A percentile compares a stretch with the other conserved stretches of the same genome.
These are phyloP conservation scores for Xyrichtys novacula DNA, from an alignment of 2,797 vertebrate species.

Conservation along the genomic window DNA sequence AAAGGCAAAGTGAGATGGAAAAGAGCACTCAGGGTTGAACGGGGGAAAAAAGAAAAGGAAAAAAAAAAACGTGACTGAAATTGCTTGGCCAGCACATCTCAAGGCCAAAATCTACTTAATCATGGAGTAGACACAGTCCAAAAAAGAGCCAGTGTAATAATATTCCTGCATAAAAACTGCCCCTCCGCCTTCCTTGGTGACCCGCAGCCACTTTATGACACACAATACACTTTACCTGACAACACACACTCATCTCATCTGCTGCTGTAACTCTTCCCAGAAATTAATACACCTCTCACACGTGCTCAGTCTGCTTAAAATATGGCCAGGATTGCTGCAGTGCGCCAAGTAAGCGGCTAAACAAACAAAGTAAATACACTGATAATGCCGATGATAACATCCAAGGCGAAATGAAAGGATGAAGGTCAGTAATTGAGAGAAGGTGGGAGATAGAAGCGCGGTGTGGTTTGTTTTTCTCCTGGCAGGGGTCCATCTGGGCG, in stretches of 20 bases:
- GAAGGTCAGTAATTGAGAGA: conserved; percentile 80
- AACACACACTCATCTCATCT: conserved; percentile 57
- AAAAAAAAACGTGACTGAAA: conserved; percentile 52
- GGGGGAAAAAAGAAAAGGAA: not conserved
- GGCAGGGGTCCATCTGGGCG: conserved; percentile 71
- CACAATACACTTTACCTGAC: conserved; percentile 61
- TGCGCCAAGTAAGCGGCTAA: conserved; percentile 67
- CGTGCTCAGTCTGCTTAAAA: conserved; percentile 45
- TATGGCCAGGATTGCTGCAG: conserved; percentile 50
- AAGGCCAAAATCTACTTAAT: conserved; percentile 82
- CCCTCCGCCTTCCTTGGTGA: conserved; percentile 37
- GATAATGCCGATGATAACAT: conserved; percentile 72
- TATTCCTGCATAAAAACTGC: conserved; percentile 67
- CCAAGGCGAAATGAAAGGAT: conserved; percentile 73
- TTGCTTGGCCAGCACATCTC: conserved; percentile 77
- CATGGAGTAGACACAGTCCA: conserved; percentile 75
- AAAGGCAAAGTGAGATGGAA: conserved; percentile 59
- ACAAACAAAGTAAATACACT: conserved; percentile 75
- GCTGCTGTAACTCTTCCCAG: conserved; percentile 35
- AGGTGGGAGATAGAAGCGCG: conserved; percentile 59
- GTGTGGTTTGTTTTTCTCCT: conserved; percentile 71
- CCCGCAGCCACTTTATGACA: conserved; percentile 63
- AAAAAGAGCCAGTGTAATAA: conserved; percentile 62
- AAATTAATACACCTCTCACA: conserved; percentile 60
- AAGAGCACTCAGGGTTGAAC: conserved; percentile 44